phyloP scores from a whole-genome alignment of 2,888 invertebrate genomes.

The Drosophila multiciliata region DNA sequence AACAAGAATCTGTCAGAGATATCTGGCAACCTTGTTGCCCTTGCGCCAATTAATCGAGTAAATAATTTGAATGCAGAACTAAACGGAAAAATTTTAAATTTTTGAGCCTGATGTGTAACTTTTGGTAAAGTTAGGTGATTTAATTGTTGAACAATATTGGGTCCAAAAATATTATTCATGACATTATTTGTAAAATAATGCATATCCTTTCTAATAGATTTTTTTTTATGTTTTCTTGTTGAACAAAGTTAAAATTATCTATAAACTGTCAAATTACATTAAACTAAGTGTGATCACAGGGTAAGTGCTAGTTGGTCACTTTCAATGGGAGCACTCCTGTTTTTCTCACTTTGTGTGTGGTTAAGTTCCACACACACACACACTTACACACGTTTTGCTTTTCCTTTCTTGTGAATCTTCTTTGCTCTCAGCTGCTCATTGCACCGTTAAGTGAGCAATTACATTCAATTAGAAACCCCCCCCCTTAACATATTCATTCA shows the following conservation, averaged over 20 bases:
- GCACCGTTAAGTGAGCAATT: constrained; percentile 84
- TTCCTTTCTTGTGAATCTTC: constrained; percentile 27
- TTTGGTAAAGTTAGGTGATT: too few relatives aligned
- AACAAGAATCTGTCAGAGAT: too few relatives aligned
- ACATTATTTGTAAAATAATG: too few relatives aligned
- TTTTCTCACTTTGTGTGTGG: not conserved
- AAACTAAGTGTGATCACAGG: not conserved
- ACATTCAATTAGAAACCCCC: constrained; percentile 84
- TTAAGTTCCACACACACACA: constrained; percentile 8
- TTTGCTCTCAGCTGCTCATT: constrained; percentile 77
- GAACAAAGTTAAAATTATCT: not conserved
- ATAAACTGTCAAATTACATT: not conserved
- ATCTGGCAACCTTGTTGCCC: too few relatives aligned
- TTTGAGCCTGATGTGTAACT: too few relatives aligned
- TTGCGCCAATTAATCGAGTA: too few relatives aligned
- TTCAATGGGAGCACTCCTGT: not conserved
- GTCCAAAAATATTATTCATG: too few relatives aligned
- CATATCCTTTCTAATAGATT: too few relatives aligned
- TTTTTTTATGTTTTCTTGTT: not conserved
- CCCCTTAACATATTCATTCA: constrained; percentile 14
- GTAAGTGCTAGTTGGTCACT: not conserved
- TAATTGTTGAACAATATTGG: too few relatives aligned
- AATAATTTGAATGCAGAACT: too few relatives aligned
- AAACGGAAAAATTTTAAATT: too few relatives aligned
- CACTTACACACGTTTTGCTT: constrained; percentile 33